Percentiles rank a stretch among this genome's conserved stretches.
Evolutionary conservation across 2,888 invertebrate species (phyloP).

Genomic region (Amphimallon solstitiale): DNA sequence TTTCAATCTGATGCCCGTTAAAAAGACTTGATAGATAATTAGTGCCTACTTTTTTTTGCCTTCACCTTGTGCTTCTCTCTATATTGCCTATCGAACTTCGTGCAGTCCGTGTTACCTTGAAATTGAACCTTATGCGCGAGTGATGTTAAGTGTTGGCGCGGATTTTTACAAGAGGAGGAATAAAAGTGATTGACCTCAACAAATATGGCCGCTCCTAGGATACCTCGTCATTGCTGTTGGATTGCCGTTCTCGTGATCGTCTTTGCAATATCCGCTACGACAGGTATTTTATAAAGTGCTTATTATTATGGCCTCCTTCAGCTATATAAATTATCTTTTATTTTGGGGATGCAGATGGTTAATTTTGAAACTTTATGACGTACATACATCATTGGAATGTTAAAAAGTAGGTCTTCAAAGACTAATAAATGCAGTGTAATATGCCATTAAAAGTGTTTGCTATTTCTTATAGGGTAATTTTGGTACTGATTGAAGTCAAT

Average conservation of each 20-base stretch:
- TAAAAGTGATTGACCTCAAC: constrained; percentile 53
- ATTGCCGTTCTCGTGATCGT: constrained; percentile 29
- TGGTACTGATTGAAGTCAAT: no score
- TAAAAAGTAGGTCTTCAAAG: no score
- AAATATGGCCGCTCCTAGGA: constrained; percentile 50
- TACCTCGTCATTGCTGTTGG: constrained; percentile 44
- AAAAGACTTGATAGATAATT: not conserved
- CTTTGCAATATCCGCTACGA: constrained; percentile 15
- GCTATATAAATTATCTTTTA: no score
- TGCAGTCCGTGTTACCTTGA: constrained; percentile 14
- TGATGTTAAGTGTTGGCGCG: constrained; percentile 41
- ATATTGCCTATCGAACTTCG: constrained; percentile 1
- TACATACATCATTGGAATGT: no score
- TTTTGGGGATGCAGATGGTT: no score
- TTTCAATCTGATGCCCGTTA: constrained; percentile 3
- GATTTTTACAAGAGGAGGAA: constrained; percentile 45
- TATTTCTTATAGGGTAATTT: no score
- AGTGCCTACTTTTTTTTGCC: not conserved
- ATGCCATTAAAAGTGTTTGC: no score
- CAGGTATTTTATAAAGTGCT: not conserved
- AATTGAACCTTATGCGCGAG: constrained; percentile 30
- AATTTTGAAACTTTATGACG: no score
- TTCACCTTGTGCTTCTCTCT: not conserved
- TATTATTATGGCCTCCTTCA: not conserved
- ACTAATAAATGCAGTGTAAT: no score